Conservation (phyloP, 1,140 invertebrate genomes). For the Brachionus manjavacas region DNA sequence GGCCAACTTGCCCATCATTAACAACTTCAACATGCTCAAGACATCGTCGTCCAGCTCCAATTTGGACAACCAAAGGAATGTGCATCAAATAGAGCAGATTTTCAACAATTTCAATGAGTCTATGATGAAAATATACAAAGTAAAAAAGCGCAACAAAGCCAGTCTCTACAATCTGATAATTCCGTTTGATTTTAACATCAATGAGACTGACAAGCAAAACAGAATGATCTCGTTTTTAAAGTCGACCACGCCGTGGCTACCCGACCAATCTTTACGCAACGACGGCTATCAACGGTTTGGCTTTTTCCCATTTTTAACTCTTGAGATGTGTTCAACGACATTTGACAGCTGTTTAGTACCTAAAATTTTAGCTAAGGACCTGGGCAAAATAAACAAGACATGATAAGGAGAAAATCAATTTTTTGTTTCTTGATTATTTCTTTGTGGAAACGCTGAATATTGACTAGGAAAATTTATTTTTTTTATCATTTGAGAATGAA, state of each 20-base stretch:
- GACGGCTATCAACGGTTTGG: constrained; percentile 16
- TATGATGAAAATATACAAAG: constrained; percentile 4
- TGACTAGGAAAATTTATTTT: not conserved
- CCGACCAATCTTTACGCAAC: not conserved
- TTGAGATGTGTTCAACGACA: not conserved
- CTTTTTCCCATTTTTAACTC: not conserved
- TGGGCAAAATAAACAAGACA: too few relatives aligned
- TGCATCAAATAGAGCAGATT: not conserved
- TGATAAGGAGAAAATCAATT: not conserved
- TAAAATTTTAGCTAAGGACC: too few relatives aligned
- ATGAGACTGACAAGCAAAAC: not conserved
- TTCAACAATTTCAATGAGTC: constrained; percentile 5
- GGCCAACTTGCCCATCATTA: not conserved
- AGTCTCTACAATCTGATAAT: constrained; percentile 25
- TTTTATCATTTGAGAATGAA: too few relatives aligned
- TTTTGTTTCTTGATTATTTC: too few relatives aligned
- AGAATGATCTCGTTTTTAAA: not conserved
- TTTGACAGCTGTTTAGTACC: not conserved
- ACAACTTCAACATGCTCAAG: constrained; percentile 4
- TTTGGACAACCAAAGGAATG: not conserved
- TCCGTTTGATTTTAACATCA: not conserved
- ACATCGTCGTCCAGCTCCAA: not conserved
- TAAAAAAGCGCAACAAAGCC: constrained; percentile 23
- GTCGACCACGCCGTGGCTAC: not conserved
- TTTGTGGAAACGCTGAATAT: not conserved